Conservation (phyloP, 2,888 invertebrate genomes). For the Drosophila aldrichi region DNA sequence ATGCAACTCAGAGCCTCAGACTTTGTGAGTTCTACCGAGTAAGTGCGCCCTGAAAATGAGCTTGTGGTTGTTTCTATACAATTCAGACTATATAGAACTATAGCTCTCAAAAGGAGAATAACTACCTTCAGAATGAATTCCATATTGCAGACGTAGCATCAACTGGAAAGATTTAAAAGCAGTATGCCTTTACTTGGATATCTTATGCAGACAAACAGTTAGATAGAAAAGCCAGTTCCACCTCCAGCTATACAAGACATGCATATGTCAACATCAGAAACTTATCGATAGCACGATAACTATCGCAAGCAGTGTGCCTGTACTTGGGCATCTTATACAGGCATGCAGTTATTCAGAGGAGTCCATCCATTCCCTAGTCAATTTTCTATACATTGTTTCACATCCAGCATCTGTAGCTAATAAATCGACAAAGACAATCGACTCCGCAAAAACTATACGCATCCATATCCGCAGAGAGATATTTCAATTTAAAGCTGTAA, state of each 20-base stretch:
- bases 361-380: no score
- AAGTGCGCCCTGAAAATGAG: no score
- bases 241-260: no score
- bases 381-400: not conserved
- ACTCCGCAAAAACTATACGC: not conserved
- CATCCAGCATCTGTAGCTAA: not conserved
- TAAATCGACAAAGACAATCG: constrained; percentile 5
- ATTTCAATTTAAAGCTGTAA: constrained; percentile 9
- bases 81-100: no score
- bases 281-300: not conserved
- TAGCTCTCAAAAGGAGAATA: no score
- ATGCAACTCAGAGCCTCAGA: no score
- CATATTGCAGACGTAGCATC: no score
- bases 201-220: not conserved
- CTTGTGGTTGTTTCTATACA: no score
- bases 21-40: no score
- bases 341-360: no score
- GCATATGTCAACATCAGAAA: not conserved
- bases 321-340: not conserved
- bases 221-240: not conserved
- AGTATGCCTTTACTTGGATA: not conserved
- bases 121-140: no score
- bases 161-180: no score
- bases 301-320: not conserved
- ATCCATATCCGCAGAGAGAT: not conserved